Evolutionary conservation across 2,797 vertebrate genomes (phyloP).

Genomic region (Phoebastria nigripes): DNA sequence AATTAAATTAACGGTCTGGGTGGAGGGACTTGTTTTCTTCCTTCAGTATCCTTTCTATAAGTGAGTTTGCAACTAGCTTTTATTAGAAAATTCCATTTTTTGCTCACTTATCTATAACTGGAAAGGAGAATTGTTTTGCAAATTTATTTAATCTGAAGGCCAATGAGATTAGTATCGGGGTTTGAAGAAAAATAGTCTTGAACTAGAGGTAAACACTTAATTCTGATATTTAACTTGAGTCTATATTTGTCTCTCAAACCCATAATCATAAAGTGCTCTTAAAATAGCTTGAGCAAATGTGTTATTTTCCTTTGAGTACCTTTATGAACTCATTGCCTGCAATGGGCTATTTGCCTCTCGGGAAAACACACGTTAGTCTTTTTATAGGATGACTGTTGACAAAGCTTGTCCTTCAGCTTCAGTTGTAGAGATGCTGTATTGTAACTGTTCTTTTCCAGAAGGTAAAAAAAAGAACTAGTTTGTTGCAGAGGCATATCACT

Average conservation of each 20-base stretch:
- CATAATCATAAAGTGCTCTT: neutral
- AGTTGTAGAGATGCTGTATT: neutral
- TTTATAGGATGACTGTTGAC: neutral
- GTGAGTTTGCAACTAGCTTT: neutral
- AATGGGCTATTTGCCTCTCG: neutral
- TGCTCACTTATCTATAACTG: neutral
- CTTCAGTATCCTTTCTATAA: neutral
- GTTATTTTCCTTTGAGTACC: neutral
- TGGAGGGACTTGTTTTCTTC: neutral
- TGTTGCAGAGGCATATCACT: neutral
- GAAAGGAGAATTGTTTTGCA: neutral
- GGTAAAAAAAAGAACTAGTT: neutral
- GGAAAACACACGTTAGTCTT: neutral
- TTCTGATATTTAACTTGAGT: neutral
- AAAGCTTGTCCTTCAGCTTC: neutral
- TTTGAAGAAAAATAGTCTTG: neutral
- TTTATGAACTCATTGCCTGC: neutral
- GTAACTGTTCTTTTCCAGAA: neutral
- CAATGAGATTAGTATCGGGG: fast-evolving
- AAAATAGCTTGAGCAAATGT: neutral
- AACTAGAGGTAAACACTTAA: neutral
- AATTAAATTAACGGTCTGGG: neutral
- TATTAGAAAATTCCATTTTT: neutral
- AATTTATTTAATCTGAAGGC: conserved; percentile 8
- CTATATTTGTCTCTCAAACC: neutral